Evolutionary conservation across 2,888 invertebrate genomes (phyloP).

Genomic region (Bellardia pandia): DNA sequence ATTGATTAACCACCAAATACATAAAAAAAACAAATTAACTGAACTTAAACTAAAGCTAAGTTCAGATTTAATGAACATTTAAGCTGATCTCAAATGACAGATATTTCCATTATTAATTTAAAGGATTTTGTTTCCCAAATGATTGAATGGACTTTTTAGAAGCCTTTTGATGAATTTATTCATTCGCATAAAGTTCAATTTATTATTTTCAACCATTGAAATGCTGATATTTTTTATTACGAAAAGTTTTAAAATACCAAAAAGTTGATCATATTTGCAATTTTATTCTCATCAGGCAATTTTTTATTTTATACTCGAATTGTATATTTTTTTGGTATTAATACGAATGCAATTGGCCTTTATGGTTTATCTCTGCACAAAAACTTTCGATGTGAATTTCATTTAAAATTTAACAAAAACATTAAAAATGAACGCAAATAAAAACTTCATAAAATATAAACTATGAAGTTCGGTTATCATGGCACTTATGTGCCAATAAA

Average conservation of each 20-base stretch:
- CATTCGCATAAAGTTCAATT: too few species aligned
- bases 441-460: not conserved
- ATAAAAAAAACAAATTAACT: not conserved
- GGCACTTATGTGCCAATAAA: slow-evolving; percentile 7
- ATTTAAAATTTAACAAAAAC: slow-evolving; percentile 9
- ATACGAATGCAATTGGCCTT: not conserved
- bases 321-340: not conserved
- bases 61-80: too few species aligned
- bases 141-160: too few species aligned
- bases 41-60: not conserved
- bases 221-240: not conserved
- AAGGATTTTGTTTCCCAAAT: too few species aligned
- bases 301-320: not conserved
- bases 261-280: not conserved
- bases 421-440: not conserved
- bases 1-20: slow-evolving; percentile 44
- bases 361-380: slow-evolving; percentile 6
- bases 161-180: too few species aligned
- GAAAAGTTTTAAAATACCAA: not conserved
- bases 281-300: slow-evolving; percentile 9
- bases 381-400: slow-evolving; percentile 4
- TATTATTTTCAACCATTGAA: not conserved
- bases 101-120: too few species aligned
- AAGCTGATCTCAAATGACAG: not conserved
- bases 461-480: slow-evolving; percentile 10